Base-by-base conservation (phyloP, 2,113 vertebrate genomes). In the Thoracochromis brauschi region DNA sequence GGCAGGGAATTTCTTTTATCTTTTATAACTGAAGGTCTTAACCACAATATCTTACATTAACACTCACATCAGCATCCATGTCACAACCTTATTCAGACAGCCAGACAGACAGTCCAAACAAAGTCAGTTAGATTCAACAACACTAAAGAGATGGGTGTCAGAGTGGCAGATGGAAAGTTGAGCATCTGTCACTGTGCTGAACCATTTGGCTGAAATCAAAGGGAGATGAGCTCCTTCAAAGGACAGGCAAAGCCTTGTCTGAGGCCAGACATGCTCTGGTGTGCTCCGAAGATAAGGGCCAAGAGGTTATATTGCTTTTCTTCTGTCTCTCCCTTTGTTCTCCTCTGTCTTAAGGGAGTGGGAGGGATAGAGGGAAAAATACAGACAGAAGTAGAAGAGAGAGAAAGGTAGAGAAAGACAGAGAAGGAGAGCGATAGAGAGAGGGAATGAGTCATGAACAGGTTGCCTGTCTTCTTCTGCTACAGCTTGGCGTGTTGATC, bases 191-290 rank as follows among this genome's bases (percentile, higher is more conserved):
- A 92, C 89, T 78, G 83, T 42, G 89, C 82, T 84, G 79, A 87
- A 93, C 87, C 92, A 82, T 93, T 95, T 93, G 91, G 88, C 88
- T 87, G 87, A 92, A 94, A 94, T 94, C 93, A 95, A 94, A 95
- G 91, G 88, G 79, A 93, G 90, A 95, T 71, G 92, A 93, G 85
- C 91, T 85, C 90, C 91, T 96, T 95, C 93, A 95, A 91, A 95
- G 89, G 91, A 93, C 90, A 83, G 71, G 84, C 90, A 90, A 89
- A 85, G 92, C 89, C 19, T 24, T 65, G 81, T 91, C 92, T 86
- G 91, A 92, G 92, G 83, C 91, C 89, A 93, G 93, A 92, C 91
- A 88, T 91, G 92, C 88, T 89, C 93, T 88, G 83, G 90, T 92
- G 92, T 93, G 90, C 85, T 87, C 84, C 38, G 17, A 53, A 91